Evolutionary conservation across 2,888 invertebrate genomes (phyloP).

Genomic region (Drosophila maculinotata): DNA sequence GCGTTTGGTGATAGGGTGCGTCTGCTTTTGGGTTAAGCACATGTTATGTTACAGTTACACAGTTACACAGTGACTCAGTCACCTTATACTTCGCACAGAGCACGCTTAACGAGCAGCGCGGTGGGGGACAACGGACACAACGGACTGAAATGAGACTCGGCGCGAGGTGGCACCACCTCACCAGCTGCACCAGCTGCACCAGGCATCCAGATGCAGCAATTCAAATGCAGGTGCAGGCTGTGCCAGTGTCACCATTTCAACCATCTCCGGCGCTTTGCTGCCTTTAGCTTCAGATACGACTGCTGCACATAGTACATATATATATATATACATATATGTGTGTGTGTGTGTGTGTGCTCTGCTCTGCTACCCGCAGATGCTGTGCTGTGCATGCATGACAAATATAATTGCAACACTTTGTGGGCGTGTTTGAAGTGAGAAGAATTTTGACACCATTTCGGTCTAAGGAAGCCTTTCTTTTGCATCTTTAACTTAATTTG

Average conservation of each 20-base stretch:
- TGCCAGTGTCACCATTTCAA: constrained; percentile 42
- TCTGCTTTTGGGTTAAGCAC: constrained; percentile 71
- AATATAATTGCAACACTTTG: constrained; percentile 74
- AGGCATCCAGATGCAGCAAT: constrained; percentile 46
- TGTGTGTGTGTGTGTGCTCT: constrained; percentile 26
- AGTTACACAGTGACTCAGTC: constrained; percentile 58
- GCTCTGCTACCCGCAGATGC: constrained; percentile 49
- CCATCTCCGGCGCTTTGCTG: constrained; percentile 34
- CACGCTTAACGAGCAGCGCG: constrained; percentile 45
- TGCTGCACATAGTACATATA: not conserved
- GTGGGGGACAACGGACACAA: constrained; percentile 14
- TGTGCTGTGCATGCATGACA: constrained; percentile 57
- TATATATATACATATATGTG: constrained; percentile 2
- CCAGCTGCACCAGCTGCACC: constrained; percentile 28
- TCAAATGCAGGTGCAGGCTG: constrained; percentile 56
- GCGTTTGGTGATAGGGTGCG: constrained; percentile 33
- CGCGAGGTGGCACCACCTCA: constrained; percentile 30
- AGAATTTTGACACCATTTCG: constrained; percentile 72
- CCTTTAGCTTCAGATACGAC: constrained; percentile 13
- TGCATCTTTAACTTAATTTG: constrained; percentile 71
- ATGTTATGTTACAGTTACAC: constrained; percentile 62
- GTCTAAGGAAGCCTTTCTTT: constrained; percentile 63
- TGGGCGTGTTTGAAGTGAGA: constrained; percentile 68
- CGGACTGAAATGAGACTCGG: constrained; percentile 51
- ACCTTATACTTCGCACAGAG: constrained; percentile 43